Conservation (phyloP, 2,797 vertebrate genomes). For the Tamandua tetradactyla region DNA sequence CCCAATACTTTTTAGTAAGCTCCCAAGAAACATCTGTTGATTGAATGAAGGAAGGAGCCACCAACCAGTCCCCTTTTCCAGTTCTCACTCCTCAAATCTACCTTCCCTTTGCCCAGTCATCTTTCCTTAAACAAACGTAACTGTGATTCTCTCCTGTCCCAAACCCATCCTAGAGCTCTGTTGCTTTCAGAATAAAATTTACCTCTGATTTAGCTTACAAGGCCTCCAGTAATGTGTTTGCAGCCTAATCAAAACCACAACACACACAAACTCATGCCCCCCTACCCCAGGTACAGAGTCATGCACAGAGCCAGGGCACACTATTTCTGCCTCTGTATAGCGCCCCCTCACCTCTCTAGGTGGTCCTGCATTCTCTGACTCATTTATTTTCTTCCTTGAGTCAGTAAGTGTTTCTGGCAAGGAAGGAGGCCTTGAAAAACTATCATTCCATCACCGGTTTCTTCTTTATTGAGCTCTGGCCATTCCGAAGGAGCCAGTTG, state of each 20-base stretch:
- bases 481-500: background rate
- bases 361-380: background rate
- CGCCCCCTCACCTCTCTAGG: background rate
- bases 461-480: background rate
- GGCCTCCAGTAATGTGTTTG: background rate
- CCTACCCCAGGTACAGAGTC: too few relatives aligned
- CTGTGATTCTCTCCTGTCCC: background rate
- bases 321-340: background rate
- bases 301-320: background rate
- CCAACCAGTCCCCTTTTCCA: background rate
- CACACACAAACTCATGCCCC: too few relatives aligned
- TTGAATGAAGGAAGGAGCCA: background rate
- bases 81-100: background rate
- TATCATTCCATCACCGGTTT: background rate
- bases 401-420: background rate
- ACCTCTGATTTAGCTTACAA: constrained; percentile 13
- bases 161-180: background rate
- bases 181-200: constrained; percentile 39
- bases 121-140: constrained; percentile 15
- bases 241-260: background rate
- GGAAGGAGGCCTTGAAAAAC: background rate
- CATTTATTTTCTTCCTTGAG: background rate
- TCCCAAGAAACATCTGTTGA: background rate
- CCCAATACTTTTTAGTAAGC: background rate
- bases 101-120: background rate